These are phyloP conservation scores for Eubucco bourcierii DNA, from an alignment of 2,113 vertebrate genomes.

Conservation along the genomic window DNA sequence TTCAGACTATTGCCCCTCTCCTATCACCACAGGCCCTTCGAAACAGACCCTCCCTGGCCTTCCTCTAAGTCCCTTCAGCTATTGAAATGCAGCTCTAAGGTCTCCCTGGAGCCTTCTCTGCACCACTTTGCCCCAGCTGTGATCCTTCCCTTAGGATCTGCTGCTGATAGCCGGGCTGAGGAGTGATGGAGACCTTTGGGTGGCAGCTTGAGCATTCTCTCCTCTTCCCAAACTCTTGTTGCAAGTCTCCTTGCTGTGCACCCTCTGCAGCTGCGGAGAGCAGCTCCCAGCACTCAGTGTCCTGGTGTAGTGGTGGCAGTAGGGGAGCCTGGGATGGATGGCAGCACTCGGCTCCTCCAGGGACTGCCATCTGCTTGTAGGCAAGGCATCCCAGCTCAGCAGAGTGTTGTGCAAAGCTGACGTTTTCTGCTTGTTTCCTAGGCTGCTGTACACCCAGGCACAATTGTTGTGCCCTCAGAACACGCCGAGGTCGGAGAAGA, in stretches of 20 bases:
- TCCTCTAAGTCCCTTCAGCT: too few species aligned
- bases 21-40: too few species aligned
- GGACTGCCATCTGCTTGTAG: neutral
- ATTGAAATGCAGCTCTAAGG: too few species aligned
- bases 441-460: neutral
- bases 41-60: too few species aligned
- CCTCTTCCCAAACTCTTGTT: neutral
- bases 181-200: neutral
- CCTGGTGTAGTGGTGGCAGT: too few species aligned
- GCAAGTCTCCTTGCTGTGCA: neutral
- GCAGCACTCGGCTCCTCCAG: neutral
- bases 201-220: neutral
- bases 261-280: accelerated
- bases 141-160: neutral
- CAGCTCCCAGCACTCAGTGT: accelerated
- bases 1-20: too few species aligned
- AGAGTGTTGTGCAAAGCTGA: neutral
- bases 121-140: accelerated
- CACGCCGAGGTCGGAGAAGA: too few species aligned
- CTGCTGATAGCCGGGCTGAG: neutral
- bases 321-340: neutral
- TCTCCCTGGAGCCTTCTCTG: too few species aligned
- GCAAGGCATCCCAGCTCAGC: neutral
- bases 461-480: too few species aligned
- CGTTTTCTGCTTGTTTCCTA: neutral